Evolutionary conservation across 2,113 vertebrate species (phyloP).

Genomic region (Phainopepla nitens): DNA sequence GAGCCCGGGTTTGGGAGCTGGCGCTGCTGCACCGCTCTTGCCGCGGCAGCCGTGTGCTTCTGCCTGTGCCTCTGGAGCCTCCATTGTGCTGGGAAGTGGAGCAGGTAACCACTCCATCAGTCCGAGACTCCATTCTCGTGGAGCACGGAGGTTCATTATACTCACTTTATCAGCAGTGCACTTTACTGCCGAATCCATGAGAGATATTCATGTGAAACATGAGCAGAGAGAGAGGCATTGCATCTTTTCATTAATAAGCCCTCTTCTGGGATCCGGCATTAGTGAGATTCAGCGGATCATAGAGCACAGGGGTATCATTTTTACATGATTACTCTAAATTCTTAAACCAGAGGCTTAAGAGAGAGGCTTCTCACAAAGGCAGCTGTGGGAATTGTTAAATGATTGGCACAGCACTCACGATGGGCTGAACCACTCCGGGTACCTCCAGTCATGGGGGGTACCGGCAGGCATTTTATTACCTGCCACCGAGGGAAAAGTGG

Average conservation of each 20-base stretch:
- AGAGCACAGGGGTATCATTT: conserved; percentile 86
- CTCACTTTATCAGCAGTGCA: conserved; percentile 76
- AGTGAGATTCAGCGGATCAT: conserved; percentile 81
- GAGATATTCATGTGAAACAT: conserved; percentile 80
- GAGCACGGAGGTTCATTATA: conserved; percentile 74
- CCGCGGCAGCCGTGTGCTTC: not conserved
- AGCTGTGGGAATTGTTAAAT: conserved; percentile 86
- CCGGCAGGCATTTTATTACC: conserved; percentile 53
- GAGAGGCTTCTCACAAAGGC: conserved; percentile 82
- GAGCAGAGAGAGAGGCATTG: conserved; percentile 76
- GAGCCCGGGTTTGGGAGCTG: not conserved
- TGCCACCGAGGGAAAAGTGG: not conserved
- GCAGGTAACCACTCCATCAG: conserved; percentile 49
- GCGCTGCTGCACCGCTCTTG: not conserved
- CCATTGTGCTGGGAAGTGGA: conserved; percentile 2
- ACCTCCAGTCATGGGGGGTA: conserved; percentile 54
- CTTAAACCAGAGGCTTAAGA: conserved; percentile 87
- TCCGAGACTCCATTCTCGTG: conserved; percentile 35
- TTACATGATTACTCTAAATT: conserved; percentile 91
- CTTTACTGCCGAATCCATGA: conserved; percentile 81
- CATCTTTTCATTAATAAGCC: conserved; percentile 84
- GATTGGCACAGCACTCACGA: conserved; percentile 79
- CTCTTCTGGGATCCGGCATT: conserved; percentile 84
- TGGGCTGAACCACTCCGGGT: conserved; percentile 71
- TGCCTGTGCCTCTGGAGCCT: not conserved